Evolutionary conservation across 1,140 invertebrate genomes (phyloP), one percentile per base, ranked within the genome.

Genomic region (Neuroterus valhalla): DNA sequence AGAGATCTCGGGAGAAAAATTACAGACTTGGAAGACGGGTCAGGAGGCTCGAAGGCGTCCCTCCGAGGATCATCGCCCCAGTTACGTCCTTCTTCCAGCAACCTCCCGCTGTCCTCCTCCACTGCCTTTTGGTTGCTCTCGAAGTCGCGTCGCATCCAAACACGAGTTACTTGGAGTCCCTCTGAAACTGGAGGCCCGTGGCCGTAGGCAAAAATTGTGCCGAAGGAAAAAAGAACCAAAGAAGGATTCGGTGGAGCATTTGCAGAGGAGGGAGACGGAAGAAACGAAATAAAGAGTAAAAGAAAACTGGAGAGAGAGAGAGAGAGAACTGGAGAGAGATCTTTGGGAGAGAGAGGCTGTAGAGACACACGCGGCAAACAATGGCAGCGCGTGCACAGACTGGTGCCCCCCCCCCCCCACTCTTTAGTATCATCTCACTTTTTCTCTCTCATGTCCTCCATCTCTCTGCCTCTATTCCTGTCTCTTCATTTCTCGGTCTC

Each of bases 371-470:
- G 86, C 83, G 85, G 86, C 86, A 88, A 89, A 89, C 87, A 89
- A 89, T 89, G 87, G 87, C 83, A 88, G 85, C 86, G 87, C 88
- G 87, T 88, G 88, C 84, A 86, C 82, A 72, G 76, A 78, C 71
- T 77, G 15, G 44, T 69, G 75, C 31, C 81, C 75, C 72, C 19
- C 55, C 71, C 72, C 73, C n/a, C n/a, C n/a, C n/a, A n/a, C 42
- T 48, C 45, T 66, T 66, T 19, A 17, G 46, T 31, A 19, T 23
- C 68, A 73, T 75, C 68, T 70, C 76, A 81, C 48, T 67, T 43
- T 73, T 62, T 38, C 55, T 68, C 38, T 68, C 66, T 68, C 31
- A 43, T 17, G 3, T 19, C n/a, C 66, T 68, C 66, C 10, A 17
- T 42, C 17, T n/a, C 46, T 38, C n/a, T 68, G 6, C 68, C 43